Evolutionary conservation across 2,113 vertebrate species (phyloP).

Genomic region (Chrysemys picta): DNA sequence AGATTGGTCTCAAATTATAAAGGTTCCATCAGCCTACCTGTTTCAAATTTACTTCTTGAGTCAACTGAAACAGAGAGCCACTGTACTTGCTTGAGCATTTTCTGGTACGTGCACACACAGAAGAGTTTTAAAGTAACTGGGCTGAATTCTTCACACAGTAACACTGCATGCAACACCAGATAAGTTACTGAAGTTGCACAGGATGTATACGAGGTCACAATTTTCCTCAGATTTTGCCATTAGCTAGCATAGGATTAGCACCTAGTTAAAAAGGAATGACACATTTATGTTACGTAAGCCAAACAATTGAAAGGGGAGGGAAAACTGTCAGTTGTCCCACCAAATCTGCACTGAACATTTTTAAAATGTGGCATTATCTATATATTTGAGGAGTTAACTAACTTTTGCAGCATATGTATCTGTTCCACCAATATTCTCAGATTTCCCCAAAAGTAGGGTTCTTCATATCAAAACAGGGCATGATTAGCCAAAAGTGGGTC

Average conservation of each 20-base stretch:
- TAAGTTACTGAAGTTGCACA: background rate
- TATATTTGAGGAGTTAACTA: background rate
- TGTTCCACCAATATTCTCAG: background rate
- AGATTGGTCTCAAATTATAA: background rate
- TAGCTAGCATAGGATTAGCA: background rate
- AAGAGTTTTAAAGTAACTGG: background rate
- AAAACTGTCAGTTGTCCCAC: background rate
- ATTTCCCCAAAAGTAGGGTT: background rate
- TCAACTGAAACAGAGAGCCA: background rate
- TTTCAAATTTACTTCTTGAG: background rate
- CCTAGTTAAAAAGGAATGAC: background rate
- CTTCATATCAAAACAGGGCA: background rate
- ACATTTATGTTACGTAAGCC: background rate
- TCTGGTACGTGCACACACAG: background rate
- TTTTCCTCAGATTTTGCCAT: background rate
- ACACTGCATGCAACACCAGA: background rate
- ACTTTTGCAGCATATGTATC: background rate
- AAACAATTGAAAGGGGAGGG: background rate
- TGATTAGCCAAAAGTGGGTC: background rate
- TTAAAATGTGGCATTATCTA: background rate
- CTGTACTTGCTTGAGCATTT: background rate
- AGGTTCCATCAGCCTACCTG: background rate
- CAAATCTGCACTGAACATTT: background rate
- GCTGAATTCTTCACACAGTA: background rate
- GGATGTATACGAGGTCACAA: background rate